Evolutionary conservation across 2,888 invertebrate species (phyloP).

Genomic region (Sacculina carcini): DNA sequence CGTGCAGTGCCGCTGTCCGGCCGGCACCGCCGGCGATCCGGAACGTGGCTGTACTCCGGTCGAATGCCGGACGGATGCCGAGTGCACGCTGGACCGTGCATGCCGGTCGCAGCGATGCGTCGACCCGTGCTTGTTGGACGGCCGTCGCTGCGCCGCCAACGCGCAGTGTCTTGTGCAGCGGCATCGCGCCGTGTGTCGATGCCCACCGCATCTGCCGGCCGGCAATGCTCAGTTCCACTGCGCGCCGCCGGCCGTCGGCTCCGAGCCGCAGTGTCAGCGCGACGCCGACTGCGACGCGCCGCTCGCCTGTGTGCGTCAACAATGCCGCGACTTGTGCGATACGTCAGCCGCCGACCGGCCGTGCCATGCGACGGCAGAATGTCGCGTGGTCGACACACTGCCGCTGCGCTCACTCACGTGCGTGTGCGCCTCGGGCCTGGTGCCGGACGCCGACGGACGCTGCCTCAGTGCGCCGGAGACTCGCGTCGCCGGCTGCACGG

Average conservation of each 20-base stretch:
- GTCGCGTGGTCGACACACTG: constrained; percentile 15
- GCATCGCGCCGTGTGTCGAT: constrained; percentile 63
- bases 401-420: constrained; percentile 16
- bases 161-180: constrained; percentile 53
- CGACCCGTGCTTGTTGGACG: constrained; percentile 38
- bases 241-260: constrained; percentile 37
- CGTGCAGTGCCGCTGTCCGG: constrained; percentile 48
- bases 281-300: constrained; percentile 16
- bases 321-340: constrained; percentile 17
- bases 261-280: constrained; percentile 24
- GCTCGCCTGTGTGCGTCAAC: constrained; percentile 16
- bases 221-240: constrained; percentile 64
- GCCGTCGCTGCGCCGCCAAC: constrained; percentile 48
- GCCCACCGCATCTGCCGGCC: constrained; percentile 43
- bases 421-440: constrained; percentile 15
- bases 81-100: constrained; percentile 34
- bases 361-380: constrained; percentile 30
- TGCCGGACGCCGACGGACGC: constrained; percentile 13
- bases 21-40: constrained; percentile 38
- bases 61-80: constrained; percentile 36
- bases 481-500: constrained; percentile 36
- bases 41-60: constrained; percentile 44
- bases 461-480: constrained; percentile 13
- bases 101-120: constrained; percentile 57
- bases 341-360: constrained; percentile 15